Evolutionary conservation across 2,888 invertebrate genomes (phyloP), one percentile per base, ranked within the genome.

Genomic region (Asteroscopus sphinx): DNA sequence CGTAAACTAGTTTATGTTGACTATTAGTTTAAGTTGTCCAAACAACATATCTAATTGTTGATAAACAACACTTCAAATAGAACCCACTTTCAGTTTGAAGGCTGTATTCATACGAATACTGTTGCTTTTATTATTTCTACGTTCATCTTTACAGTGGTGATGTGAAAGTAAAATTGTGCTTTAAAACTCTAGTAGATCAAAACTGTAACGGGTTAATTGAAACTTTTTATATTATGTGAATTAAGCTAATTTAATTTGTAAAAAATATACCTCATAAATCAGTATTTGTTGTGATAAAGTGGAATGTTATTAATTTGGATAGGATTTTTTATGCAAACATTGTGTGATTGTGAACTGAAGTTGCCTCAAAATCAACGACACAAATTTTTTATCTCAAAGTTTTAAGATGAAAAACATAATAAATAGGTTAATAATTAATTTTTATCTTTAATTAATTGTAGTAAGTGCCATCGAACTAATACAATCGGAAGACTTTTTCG

Each of bases 11-110:
- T 77, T 77, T 41, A 68, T 1, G 30, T 21, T 21, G 21, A 21
- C 2, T 4, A 21, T 3, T 71, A 74, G 75, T 74, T 77, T 41
- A 68, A 1, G 30, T 17, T 55, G 46, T 51, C 26, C 61, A 70
- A 70, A 74, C 48, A 74, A 16, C 45, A 57, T 58, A n/a, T n/a
- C n/a, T n/a, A 68, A 74, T 68, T 60, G 63, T 45, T 60, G 73
- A 67, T 80, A 83, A 83, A 64, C 41, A 58, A 63, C 62, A 80
- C 36, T 35, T 53, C 77, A 85, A 85, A 87, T 67, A 85, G 42
- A 66, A 62, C 83, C 85, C 67, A 77, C 74, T 61, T 71, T 69
- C 75, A 76, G 13, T 73, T 76, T 52, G 36, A 15, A 37, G 35
- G 7, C 26, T 42, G 46, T 26, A 47, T 51, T 55, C 39, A 5